Evolutionary conservation across 1,140 invertebrate species (phyloP), one percentile per base, ranked within the genome.

Genomic region (Zaprionus capensis): DNA sequence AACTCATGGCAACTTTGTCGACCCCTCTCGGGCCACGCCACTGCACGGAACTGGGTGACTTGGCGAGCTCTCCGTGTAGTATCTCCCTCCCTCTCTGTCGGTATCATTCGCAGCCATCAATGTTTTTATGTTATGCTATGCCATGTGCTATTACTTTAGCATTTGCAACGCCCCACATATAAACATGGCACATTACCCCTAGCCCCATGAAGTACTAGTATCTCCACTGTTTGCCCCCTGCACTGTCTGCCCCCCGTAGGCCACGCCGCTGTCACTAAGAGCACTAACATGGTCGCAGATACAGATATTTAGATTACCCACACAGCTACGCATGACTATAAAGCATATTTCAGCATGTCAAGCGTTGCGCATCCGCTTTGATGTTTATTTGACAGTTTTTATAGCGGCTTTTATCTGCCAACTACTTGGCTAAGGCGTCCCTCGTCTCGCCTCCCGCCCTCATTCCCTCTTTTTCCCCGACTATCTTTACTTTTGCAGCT

Each of bases 341-440:
- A 91, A 84, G 87, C 85, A 91, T 91, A 87, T 91, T 91, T 91
- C 87, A 91, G 86, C 87, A 91, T 91, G 87, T 91, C 87, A 91
- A 91, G 82, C 84, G 84, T 87, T 87, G 84, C 87, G 87, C 87
- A 91, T 91, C 87, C 87, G 83, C 87, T 91, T 91, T 91, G 87
- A 91, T 91, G 87, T 91, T 87, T 91, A 91, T 91, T 91, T 91
- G 87, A 91, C 87, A 91, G 87, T 87, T 91, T 91, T 91, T 87
- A 91, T 91, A 87, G 88, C 81, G 76, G 87, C 87, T 91, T 91
- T 91, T 91, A 91, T 91, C 87, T 91, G 78, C 83, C 82, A 85
- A 90, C 85, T 88, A 87, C 84, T 87, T 88, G 83, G 73, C 77
- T 71, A 77, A 69, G 64, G 72, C 44, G 22, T 26, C 24, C 31